Evolutionary conservation across 23 tunicate genomes (phyloP).

Genomic region (Pegea sp.): DNA sequence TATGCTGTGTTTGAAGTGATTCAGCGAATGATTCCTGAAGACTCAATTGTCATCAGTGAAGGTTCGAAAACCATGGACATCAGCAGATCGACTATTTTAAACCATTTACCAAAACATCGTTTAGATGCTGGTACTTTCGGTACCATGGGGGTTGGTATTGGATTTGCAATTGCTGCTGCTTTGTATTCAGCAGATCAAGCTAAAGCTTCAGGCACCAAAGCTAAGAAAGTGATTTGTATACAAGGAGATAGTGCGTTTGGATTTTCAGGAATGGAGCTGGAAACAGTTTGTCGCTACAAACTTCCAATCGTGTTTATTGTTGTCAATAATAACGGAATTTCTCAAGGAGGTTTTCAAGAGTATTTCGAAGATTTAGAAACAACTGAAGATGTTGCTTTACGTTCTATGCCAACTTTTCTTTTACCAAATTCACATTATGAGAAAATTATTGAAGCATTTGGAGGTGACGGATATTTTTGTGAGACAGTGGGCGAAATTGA

Average conservation of each 20-base stretch:
- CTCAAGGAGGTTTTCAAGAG: neutral
- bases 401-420: conserved; percentile 57
- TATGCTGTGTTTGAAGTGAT: conserved; percentile 74
- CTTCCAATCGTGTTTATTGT: conserved; percentile 74
- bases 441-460: conserved; percentile 49
- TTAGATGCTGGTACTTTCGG: conserved; percentile 95
- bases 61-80: conserved; percentile 96
- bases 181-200: conserved; percentile 36
- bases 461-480: conserved; percentile 55
- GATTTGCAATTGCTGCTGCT: conserved; percentile 82
- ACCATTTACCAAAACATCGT: conserved; percentile 6
- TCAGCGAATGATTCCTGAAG: conserved; percentile 28
- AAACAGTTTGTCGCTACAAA: conserved; percentile 61
- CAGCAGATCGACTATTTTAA: conserved; percentile 6
- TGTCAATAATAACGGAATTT: conserved; percentile 82
- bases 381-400: conserved; percentile 16
- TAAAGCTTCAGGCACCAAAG: conserved; percentile 7
- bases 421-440: conserved; percentile 56
- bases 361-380: conserved; percentile 7
- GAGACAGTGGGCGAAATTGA: conserved; percentile 31
- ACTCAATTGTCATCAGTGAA: conserved; percentile 48
- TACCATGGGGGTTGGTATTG: conserved; percentile 92
- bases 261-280: conserved; percentile 90
- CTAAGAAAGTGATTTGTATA: conserved; percentile 62
- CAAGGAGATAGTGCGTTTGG: conserved; percentile 98